Conservation (phyloP, 1,140 invertebrate species). For the Araneus ventricosus region DNA sequence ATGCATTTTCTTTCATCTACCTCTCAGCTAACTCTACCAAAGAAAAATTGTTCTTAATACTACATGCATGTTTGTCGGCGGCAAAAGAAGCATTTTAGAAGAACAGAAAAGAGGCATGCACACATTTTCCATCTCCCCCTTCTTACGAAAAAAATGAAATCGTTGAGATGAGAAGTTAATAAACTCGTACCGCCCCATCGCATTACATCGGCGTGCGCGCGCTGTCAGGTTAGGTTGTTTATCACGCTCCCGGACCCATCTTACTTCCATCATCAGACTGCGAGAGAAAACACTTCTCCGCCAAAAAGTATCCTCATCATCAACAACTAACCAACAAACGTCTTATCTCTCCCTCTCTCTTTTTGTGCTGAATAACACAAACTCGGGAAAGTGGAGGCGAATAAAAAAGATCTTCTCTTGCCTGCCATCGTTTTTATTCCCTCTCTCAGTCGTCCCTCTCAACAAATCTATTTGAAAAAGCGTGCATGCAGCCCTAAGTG, state of each 20-base stretch:
- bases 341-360: slow-evolving; percentile 44
- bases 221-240: slow-evolving; percentile 50
- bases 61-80: background rate
- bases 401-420: background rate
- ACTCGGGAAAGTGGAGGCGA: background rate
- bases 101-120: slow-evolving; percentile 9
- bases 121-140: background rate
- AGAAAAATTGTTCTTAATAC: slow-evolving; percentile 47
- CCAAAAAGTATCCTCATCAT: slow-evolving; percentile 64
- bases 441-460: slow-evolving; percentile 32
- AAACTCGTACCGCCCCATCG: slow-evolving; percentile 36
- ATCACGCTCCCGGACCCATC: background rate
- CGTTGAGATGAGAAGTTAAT: slow-evolving; percentile 54
- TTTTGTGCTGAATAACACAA: slow-evolving; percentile 16
- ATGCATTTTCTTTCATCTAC: background rate
- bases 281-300: slow-evolving; percentile 51
- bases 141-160: background rate
- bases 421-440: background rate
- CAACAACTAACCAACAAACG: slow-evolving; percentile 23
- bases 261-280: slow-evolving; percentile 27
- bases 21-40: background rate
- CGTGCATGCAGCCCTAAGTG: slow-evolving; percentile 27
- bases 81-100: background rate
- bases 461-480: slow-evolving; percentile 58
- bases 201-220: background rate